phyloP scores from a whole-genome alignment of 2,888 invertebrate species.

The Phania funesta region DNA sequence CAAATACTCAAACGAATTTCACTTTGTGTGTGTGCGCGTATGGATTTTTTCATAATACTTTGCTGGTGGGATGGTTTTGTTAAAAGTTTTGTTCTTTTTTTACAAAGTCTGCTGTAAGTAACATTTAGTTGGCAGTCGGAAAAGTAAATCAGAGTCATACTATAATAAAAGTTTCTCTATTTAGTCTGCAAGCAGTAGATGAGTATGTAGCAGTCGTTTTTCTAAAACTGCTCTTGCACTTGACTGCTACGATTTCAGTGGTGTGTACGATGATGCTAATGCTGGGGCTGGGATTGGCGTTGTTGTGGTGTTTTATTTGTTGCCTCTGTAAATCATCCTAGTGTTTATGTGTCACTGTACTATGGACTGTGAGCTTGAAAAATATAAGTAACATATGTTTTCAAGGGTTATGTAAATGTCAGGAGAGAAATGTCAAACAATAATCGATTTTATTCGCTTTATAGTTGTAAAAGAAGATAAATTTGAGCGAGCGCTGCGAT shows the following conservation, averaged over 20 bases:
- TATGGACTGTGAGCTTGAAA: slow-evolving; percentile 19
- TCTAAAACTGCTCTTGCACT: slow-evolving; percentile 50
- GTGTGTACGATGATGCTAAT: no score
- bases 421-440: slow-evolving; percentile 10
- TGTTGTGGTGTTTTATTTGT: neutral
- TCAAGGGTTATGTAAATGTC: slow-evolving; percentile 45
- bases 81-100: neutral
- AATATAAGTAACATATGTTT: slow-evolving; percentile 22
- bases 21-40: neutral
- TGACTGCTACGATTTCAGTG: slow-evolving; percentile 30
- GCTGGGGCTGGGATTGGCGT: neutral
- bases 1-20: slow-evolving; percentile 31
- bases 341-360: slow-evolving; percentile 40
- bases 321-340: neutral
- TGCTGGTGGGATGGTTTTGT: neutral
- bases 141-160: slow-evolving; percentile 38
- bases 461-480: neutral
- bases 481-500: neutral
- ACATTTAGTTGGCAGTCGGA: slow-evolving; percentile 22
- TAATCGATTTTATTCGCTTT: slow-evolving; percentile 37
- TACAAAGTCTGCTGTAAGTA: slow-evolving; percentile 8
- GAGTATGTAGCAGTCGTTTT: neutral
- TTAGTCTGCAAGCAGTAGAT: slow-evolving; percentile 15
- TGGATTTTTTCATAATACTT: slow-evolving; percentile 15
- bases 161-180: slow-evolving; percentile 29